These are phyloP conservation scores for Anthonomus grandis DNA, from an alignment of 1,140 invertebrate genomes.

Conservation along the genomic window DNA sequence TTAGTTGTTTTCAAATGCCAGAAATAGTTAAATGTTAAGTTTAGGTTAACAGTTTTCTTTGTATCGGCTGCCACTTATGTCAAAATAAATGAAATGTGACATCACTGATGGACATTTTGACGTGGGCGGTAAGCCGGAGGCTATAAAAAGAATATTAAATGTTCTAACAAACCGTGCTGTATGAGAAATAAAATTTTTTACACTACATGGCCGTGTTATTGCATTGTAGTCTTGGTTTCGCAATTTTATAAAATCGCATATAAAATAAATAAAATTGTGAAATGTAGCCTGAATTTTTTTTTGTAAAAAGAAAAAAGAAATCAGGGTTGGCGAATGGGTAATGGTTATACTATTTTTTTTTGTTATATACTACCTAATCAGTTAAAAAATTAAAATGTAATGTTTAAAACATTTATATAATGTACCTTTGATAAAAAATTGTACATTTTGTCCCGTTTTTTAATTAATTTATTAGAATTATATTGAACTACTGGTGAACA, in stretches of 20 bases:
- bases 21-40: conserved; percentile 36
- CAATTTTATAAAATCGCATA: not conserved
- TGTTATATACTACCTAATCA: conserved; percentile 38
- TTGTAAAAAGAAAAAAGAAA: conserved; percentile 36
- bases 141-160: conserved; percentile 11
- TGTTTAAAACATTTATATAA: conserved; percentile 41
- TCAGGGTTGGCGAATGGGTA: conserved; percentile 42
- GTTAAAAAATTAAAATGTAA: conserved; percentile 28
- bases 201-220: conserved; percentile 6
- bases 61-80: conserved; percentile 34
- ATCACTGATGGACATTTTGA: conserved; percentile 10
- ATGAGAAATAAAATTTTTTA: conserved; percentile 13
- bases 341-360: conserved; percentile 39
- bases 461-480: conserved; percentile 43
- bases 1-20: conserved; percentile 40
- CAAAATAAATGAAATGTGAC: conserved; percentile 22
- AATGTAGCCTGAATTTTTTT: conserved; percentile 19
- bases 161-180: conserved; percentile 4
- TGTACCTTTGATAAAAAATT: conserved; percentile 39
- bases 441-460: conserved; percentile 41
- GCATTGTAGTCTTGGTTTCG: not conserved
- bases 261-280: too few relatives aligned
- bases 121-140: conserved; percentile 6
- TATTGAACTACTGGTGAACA: conserved; percentile 44
- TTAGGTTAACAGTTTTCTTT: conserved; percentile 34